Percentiles rank a stretch among this genome's conserved stretches.
Evolutionary conservation across 2,797 vertebrate species (phyloP).

Genomic region (Alca torda): DNA sequence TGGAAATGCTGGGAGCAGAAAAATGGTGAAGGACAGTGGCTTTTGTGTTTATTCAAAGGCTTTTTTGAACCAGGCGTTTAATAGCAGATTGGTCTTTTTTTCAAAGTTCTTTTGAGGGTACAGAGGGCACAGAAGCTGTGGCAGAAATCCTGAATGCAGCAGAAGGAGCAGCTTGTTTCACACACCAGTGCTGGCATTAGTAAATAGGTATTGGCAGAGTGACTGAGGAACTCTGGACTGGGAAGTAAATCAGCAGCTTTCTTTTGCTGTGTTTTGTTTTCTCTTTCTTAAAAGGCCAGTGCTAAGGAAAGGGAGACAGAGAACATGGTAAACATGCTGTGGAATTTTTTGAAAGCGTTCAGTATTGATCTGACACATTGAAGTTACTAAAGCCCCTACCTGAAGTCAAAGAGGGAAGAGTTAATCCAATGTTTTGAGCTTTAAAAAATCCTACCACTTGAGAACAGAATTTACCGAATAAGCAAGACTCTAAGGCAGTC

Average conservation of each 20-base stretch:
- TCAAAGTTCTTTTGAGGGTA: slow-evolving; percentile 15
- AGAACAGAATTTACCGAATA: not conserved
- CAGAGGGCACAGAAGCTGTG: slow-evolving; percentile 10
- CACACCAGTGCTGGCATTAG: slow-evolving; percentile 16
- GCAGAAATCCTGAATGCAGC: slow-evolving; percentile 46
- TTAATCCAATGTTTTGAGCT: not conserved
- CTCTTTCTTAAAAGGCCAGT: not conserved
- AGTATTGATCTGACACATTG: not conserved
- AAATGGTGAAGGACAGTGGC: not conserved
- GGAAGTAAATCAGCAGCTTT: slow-evolving; percentile 29
- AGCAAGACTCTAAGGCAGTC: not conserved
- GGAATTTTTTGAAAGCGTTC: not conserved
- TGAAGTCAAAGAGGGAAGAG: not conserved
- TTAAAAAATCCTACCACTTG: not conserved
- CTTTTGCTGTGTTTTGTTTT: slow-evolving; percentile 8
- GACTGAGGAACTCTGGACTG: not conserved
- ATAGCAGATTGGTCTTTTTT: slow-evolving; percentile 56
- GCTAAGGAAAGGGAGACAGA: not conserved
- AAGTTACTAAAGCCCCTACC: not conserved
- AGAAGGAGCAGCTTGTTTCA: slow-evolving; percentile 58
- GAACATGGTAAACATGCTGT: not conserved
- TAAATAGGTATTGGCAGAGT: slow-evolving; percentile 36
- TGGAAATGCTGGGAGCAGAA: not conserved
- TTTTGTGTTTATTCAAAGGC: slow-evolving; percentile 34
- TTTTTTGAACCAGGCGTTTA: slow-evolving; percentile 12